Conservation (phyloP, 2,113 vertebrate genomes). For the Mesoclemmys tuberculata region DNA sequence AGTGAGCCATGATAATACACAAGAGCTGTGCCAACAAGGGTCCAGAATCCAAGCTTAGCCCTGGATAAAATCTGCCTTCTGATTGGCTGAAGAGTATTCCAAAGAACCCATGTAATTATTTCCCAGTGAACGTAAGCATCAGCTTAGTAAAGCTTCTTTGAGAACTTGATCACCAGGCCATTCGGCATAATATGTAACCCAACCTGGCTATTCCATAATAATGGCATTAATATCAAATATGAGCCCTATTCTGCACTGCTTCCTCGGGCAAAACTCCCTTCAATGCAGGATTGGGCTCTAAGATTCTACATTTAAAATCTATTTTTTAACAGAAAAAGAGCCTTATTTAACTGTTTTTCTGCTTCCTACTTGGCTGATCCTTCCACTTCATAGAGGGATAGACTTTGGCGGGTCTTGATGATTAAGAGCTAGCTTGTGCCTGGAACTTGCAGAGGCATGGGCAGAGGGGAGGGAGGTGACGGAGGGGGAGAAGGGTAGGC, state of each 20-base stretch:
- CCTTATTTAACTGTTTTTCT: neutral
- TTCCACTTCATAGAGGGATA: neutral
- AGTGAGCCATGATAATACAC: constrained; percentile 52
- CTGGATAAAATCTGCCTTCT: constrained; percentile 64
- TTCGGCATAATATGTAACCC: neutral
- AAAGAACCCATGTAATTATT: constrained; percentile 11
- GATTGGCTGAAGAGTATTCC: constrained; percentile 40
- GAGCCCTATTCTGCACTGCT: neutral
- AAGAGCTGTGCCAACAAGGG: neutral
- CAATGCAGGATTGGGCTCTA: neutral
- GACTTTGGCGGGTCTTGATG: neutral
- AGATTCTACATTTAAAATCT: neutral
- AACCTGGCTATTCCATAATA: neutral
- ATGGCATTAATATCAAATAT: neutral
- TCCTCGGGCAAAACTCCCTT: neutral
- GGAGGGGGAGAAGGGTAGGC: neutral
- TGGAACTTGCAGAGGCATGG: neutral
- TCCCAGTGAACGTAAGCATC: constrained; percentile 44
- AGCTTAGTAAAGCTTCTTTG: constrained; percentile 38
- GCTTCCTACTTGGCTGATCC: neutral
- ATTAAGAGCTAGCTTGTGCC: neutral
- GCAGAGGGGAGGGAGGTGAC: too few relatives aligned
- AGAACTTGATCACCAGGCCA: neutral
- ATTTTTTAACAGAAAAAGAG: neutral
- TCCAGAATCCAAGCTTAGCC: constrained; percentile 8